Evolutionary conservation across 1,140 invertebrate species (phyloP).

Genomic region (Tribolium castaneum): DNA sequence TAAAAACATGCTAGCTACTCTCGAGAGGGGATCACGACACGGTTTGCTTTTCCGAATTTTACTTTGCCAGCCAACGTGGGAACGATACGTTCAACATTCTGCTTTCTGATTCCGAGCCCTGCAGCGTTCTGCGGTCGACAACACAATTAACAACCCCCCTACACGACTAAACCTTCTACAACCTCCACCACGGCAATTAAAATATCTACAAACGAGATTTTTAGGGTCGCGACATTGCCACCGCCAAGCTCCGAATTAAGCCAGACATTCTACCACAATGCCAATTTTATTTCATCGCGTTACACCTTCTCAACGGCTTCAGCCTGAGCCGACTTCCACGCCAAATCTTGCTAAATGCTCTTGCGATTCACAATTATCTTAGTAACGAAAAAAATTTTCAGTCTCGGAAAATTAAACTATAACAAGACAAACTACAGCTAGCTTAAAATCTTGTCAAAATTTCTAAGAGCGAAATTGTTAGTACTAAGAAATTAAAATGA

Average conservation of each 20-base stretch:
- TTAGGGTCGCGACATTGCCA: constrained; percentile 43
- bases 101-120: constrained; percentile 16
- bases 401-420: no score
- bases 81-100: constrained; percentile 8
- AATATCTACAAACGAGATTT: constrained; percentile 47
- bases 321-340: no score
- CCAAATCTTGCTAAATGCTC: no score
- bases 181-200: constrained; percentile 43
- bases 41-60: background rate
- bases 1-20: background rate
- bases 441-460: no score
- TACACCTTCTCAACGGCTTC: background rate
- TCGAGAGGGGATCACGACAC: no score
- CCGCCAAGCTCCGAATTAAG: constrained; percentile 21
- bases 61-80: background rate
- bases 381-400: no score
- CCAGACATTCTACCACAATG: constrained; percentile 17
- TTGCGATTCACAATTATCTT: no score
- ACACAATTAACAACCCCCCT: constrained; percentile 45
- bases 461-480: no score
- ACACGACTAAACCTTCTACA: constrained; percentile 33
- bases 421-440: no score
- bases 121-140: constrained; percentile 44
- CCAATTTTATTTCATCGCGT: constrained; percentile 10
- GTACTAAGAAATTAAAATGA: no score